Evolutionary conservation across 1,140 invertebrate genomes (phyloP).

Genomic region (Bombus waltoni): DNA sequence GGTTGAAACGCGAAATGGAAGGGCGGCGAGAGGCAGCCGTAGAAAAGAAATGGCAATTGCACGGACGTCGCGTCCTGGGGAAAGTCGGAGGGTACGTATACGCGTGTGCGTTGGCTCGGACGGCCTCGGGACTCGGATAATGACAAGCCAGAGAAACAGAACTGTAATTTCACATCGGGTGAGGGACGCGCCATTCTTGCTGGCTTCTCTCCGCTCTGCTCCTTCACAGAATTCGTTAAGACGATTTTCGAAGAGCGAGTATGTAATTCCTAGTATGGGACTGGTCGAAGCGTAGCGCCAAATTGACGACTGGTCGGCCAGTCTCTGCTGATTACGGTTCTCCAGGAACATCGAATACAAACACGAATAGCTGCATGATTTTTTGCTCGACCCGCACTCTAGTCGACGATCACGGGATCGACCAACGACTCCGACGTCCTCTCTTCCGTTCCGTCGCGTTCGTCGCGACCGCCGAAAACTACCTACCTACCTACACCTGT

Average conservation of each 20-base stretch:
- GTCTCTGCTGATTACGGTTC: conserved; percentile 18
- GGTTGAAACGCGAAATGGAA: not conserved
- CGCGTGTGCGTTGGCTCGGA: not conserved
- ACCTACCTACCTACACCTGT: not conserved
- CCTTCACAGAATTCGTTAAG: conserved; percentile 15
- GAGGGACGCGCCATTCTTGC: conserved; percentile 10
- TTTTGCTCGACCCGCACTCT: not conserved
- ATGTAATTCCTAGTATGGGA: conserved; percentile 29
- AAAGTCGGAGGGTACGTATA: conserved; percentile 12
- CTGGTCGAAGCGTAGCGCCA: not conserved
- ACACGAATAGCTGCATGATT: not conserved
- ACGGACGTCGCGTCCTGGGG: not conserved
- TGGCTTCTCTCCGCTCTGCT: conserved; percentile 20
- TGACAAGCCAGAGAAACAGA: conserved; percentile 48
- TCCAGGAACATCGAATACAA: not conserved
- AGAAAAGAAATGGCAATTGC: not conserved
- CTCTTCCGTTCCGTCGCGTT: no score
- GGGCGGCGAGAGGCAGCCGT: not conserved
- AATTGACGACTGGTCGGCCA: conserved; percentile 1
- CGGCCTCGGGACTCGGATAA: conserved; percentile 36
- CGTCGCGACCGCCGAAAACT: no score
- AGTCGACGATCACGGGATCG: not conserved
- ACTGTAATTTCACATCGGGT: conserved; percentile 47
- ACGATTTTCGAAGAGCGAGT: conserved; percentile 21
- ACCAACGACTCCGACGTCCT: no score